Evolutionary conservation across 2,888 invertebrate species (phyloP), one percentile per base, ranked within the genome.

Genomic region (Andrena fulva): DNA sequence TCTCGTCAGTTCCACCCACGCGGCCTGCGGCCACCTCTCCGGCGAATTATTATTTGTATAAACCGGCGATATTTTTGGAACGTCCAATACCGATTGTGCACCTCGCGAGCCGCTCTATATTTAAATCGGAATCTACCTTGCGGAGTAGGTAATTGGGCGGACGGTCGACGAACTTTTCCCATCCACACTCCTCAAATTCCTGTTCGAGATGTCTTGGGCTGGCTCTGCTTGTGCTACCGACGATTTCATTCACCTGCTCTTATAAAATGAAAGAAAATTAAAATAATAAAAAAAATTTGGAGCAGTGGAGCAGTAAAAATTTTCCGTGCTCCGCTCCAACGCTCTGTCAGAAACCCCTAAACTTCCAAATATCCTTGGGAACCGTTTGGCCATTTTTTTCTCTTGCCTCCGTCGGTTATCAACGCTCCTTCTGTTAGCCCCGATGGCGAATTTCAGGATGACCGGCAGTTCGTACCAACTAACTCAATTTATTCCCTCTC

Each of bases 11-110:
- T 77, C 83, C 86, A 71, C 88, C 87, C 86, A 88, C 89, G 86
- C 87, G 72, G 75, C 82, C 78, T 75, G 84, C 84, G 72, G 85
- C 59, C 83, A 77, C 73, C 83, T 74, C 84, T 80, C 77, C 77
- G 70, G 69, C 84, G 72, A 86, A 82, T 90, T 90, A 90, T 90
- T 89, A 91, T 87, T 89, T 88, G 87, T 86, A 89, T 84, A 87
- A 87, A 85, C 76, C 66, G 52, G 27, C 16, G 84, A 70, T 91
- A 90, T 90, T 89, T 86, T 85, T 87, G 78, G 84, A 77, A 54
- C 74, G 74, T 85, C 76, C 85, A 84, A 85, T 86, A 80, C 73
- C 85, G 73, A 86, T 86, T 86, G 79, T 77, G 79, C 80, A 69
- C 62, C 33, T 70, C 76, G 35, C 50, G 71, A 75, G 62, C 71